These are phyloP conservation scores for Accipiter cooperii DNA, from an alignment of 2,113 vertebrate genomes.

Conservation along the genomic window DNA sequence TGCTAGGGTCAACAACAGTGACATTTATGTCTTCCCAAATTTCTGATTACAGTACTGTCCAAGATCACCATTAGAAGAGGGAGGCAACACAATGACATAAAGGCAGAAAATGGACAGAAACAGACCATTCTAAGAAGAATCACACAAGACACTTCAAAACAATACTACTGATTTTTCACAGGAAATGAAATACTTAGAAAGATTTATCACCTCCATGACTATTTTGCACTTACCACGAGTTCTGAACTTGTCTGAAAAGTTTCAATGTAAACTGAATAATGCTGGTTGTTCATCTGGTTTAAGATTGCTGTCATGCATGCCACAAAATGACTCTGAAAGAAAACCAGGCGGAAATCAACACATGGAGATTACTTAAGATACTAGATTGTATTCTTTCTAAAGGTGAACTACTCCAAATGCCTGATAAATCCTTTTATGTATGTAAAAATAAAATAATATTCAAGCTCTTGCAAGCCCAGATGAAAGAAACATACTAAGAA, in stretches of 20 bases:
- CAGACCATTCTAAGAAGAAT: neutral
- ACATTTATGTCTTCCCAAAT: neutral
- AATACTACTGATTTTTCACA: neutral
- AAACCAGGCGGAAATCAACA: conserved; percentile 6
- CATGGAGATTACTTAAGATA: neutral
- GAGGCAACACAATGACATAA: neutral
- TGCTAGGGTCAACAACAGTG: neutral
- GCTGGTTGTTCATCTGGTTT: conserved; percentile 90
- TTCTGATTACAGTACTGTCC: neutral
- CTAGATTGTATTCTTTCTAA: neutral
- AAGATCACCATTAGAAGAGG: neutral
- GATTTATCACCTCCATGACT: neutral
- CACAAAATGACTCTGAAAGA: conserved; percentile 89
- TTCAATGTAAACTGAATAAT: conserved; percentile 91
- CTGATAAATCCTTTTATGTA: neutral
- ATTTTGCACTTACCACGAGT: conserved; percentile 83
- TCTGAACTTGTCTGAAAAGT: conserved; percentile 85
- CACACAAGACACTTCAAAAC: neutral
- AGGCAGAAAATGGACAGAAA: neutral
- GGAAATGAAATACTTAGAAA: neutral
- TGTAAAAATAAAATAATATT: neutral
- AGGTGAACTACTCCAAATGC: neutral
- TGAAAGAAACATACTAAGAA: neutral
- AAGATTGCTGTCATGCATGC: conserved; percentile 97
- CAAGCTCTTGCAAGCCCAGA: neutral